These are phyloP conservation scores for Tubulanus polymorphus DNA, from an alignment of 2,888 invertebrate species.

Conservation along the genomic window DNA sequence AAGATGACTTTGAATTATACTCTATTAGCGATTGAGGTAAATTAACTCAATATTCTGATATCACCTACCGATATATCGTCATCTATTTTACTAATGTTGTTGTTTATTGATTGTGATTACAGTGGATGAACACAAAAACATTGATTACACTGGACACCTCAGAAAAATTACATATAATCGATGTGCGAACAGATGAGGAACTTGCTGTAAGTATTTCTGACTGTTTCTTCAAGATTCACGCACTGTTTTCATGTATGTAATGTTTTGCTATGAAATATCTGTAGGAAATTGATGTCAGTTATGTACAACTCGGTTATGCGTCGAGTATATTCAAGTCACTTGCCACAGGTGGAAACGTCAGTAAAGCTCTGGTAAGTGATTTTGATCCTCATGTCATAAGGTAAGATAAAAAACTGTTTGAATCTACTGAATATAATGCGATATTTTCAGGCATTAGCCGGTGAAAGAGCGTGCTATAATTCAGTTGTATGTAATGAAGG, in stretches of 20 bases:
- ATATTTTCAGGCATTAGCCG: constrained; percentile 63
- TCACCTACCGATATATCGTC: too few species aligned
- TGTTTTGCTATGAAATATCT: background rate
- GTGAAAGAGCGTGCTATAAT: constrained; percentile 72
- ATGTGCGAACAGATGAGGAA: constrained; percentile 83
- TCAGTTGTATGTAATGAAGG: constrained; percentile 67
- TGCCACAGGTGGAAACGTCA: constrained; percentile 92
- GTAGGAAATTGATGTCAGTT: constrained; percentile 45
- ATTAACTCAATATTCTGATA: too few species aligned
- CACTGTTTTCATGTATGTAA: background rate
- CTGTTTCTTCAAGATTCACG: background rate
- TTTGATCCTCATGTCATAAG: too few species aligned
- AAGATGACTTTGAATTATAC: constrained; percentile 70
- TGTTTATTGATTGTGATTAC: constrained; percentile 48
- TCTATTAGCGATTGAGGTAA: constrained; percentile 61
- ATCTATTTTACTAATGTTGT: background rate
- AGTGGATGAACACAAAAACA: constrained; percentile 79
- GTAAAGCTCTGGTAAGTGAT: constrained; percentile 66
- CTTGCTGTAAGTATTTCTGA: constrained; percentile 60
- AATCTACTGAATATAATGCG: too few species aligned
- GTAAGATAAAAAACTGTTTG: constrained; percentile 4
- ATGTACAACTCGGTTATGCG: constrained; percentile 53
- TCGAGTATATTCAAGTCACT: constrained; percentile 64
- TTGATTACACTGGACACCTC: constrained; percentile 79
- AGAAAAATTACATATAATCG: constrained; percentile 82